Evolutionary conservation across 2,113 vertebrate genomes (phyloP).

Genomic region (Elanoides forficatus): DNA sequence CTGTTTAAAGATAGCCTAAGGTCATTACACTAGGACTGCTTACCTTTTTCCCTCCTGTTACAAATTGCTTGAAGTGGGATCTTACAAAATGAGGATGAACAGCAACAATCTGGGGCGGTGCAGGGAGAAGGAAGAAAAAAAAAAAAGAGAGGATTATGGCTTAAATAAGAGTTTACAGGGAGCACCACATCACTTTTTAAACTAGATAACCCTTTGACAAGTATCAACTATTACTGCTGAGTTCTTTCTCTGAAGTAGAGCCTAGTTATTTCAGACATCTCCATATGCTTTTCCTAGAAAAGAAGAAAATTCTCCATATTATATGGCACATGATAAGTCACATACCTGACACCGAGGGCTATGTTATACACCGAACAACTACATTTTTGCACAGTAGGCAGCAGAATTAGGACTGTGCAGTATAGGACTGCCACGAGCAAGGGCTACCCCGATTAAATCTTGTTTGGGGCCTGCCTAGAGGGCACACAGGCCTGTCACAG

Average conservation of each 20-base stretch:
- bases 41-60: constrained; percentile 98
- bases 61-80: constrained; percentile 96
- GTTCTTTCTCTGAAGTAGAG: background rate
- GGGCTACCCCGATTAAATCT: background rate
- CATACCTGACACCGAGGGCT: background rate
- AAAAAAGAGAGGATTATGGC: background rate
- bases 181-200: background rate
- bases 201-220: background rate
- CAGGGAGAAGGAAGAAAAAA: background rate
- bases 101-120: constrained; percentile 76
- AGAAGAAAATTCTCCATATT: background rate
- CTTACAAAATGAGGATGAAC: constrained; percentile 91
- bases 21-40: background rate
- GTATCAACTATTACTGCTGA: background rate
- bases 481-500: background rate
- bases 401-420: background rate
- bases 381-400: background rate
- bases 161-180: background rate
- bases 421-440: background rate
- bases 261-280: background rate
- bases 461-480: background rate
- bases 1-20: background rate
- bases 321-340: background rate
- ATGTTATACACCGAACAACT: background rate
- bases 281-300: background rate